phyloP scores from a whole-genome alignment of 2,888 invertebrate species.

The Mechanitis mazaeus region DNA sequence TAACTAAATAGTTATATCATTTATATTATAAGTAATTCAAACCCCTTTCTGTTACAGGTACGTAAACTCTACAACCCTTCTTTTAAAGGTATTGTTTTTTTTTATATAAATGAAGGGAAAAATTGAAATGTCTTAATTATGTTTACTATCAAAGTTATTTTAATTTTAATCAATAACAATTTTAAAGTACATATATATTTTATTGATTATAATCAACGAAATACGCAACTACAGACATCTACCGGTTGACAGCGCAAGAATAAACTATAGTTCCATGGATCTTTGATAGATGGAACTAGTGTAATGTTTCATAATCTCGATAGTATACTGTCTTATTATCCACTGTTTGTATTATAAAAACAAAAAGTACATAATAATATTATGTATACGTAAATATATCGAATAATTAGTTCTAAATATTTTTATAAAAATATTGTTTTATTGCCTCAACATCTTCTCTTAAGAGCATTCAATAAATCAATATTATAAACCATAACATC shows the following conservation, averaged over 20 bases:
- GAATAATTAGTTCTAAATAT: neutral
- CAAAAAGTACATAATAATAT: neutral
- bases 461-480: constrained; percentile 2
- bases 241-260: constrained; percentile 34
- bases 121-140: neutral
- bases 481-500: constrained; percentile 8
- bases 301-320: constrained; percentile 3
- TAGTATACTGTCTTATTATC: neutral
- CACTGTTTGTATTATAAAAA: neutral
- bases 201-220: neutral
- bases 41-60: constrained; percentile 47
- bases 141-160: too few relatives aligned
- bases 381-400: neutral
- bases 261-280: constrained; percentile 36
- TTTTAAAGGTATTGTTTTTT: neutral
- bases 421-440: neutral
- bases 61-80: constrained; percentile 29
- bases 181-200: too few relatives aligned
- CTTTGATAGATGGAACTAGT: constrained; percentile 45
- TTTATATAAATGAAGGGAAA: neutral
- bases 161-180: too few relatives aligned
- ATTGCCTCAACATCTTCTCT: neutral
- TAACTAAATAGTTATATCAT: too few relatives aligned
- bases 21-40: neutral
- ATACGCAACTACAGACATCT: constrained; percentile 49